Conservation (phyloP, 2,797 vertebrate genomes). For the Mareca penelope region DNA sequence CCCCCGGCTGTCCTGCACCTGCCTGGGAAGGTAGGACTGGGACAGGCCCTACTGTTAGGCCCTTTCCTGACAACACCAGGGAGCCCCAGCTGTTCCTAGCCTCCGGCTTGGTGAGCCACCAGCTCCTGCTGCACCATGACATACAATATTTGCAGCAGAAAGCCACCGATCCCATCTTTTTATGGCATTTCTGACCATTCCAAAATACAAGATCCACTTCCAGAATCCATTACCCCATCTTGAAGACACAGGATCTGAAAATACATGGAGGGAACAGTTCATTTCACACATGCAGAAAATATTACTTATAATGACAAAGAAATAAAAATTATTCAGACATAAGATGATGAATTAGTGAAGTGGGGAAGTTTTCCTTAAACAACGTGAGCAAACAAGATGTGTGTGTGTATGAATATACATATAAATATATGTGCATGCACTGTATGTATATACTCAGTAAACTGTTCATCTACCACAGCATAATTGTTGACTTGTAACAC, state of each 20-base stretch:
- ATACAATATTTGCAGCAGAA: not conserved
- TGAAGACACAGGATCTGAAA: not conserved
- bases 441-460: not conserved
- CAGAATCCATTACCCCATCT: not conserved
- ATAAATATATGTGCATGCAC: not conserved
- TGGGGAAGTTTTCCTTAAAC: not conserved
- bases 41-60: accelerated
- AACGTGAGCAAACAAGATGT: not conserved
- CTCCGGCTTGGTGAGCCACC: accelerated
- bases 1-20: not conserved
- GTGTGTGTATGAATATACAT: not conserved
- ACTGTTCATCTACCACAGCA: not conserved
- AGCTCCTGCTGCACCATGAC: accelerated
- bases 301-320: not conserved
- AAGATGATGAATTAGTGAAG: not conserved
- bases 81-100: not conserved
- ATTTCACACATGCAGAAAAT: not conserved
- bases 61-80: not conserved
- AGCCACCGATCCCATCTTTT: not conserved
- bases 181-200: not conserved
- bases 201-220: not conserved
- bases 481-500: not conserved
- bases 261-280: not conserved
- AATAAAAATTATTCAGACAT: not conserved
- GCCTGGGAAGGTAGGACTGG: accelerated